Conservation (phyloP, 1,140 invertebrate species). For the Dendroctonus ponderosae region DNA sequence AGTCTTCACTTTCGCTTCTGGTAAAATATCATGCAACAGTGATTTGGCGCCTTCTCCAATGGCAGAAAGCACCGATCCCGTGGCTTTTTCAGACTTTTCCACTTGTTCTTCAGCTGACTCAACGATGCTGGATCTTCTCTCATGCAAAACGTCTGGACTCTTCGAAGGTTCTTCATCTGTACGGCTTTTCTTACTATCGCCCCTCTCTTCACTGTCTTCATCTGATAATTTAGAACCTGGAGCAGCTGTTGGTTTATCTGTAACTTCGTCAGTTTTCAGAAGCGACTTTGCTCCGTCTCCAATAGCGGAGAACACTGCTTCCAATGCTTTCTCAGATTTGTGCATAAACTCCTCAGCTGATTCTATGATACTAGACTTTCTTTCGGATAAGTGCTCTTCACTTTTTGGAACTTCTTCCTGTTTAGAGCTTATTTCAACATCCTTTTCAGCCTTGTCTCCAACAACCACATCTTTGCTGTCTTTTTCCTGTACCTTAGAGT, state of each 20-base stretch:
- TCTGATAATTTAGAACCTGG: not conserved
- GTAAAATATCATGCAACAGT: not conserved
- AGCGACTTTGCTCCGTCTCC: not conserved
- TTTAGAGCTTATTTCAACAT: not conserved
- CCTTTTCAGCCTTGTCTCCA: not conserved
- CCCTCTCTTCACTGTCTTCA: too few relatives aligned
- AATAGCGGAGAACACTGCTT: conserved; percentile 1
- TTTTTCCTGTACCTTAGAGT: not conserved
- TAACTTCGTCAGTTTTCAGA: not conserved
- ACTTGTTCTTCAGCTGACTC: conserved; percentile 6
- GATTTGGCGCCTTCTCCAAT: not conserved
- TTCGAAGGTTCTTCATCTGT: not conserved
- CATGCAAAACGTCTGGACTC: not conserved
- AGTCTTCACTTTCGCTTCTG: not conserved
- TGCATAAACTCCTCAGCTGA: conserved; percentile 7
- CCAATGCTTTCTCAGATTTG: conserved; percentile 10
- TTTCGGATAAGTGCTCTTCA: not conserved
- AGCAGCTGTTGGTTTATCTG: not conserved
- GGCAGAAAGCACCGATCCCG: not conserved
- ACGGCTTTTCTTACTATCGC: too few relatives aligned
- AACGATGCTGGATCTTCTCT: not conserved
- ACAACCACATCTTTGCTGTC: not conserved
- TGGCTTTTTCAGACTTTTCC: conserved; percentile 19
- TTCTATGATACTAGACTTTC: conserved; percentile 4
- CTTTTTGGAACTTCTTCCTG: conserved; percentile 1